A percentile compares a stretch with the other conserved stretches of the same genome.
These are phyloP conservation scores for Lasaia peninsularis DNA, from an alignment of 1,140 invertebrate genomes.

Conservation along the genomic window DNA sequence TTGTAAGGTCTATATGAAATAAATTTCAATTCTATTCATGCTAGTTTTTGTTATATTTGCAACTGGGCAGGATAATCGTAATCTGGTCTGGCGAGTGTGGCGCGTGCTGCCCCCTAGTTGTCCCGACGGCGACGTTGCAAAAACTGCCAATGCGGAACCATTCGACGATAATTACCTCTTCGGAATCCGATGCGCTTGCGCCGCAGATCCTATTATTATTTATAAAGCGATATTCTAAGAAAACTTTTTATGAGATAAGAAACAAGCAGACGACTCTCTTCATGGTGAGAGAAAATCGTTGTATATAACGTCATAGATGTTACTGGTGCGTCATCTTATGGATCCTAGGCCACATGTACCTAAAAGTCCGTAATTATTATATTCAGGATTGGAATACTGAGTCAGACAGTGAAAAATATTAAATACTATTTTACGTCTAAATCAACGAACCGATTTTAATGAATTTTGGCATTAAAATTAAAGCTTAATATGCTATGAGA, in stretches of 20 bases:
- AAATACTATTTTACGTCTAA: too few relatives aligned
- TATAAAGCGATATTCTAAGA: constrained; percentile 11
- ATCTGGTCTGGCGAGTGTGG: constrained; percentile 3
- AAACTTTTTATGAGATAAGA: neutral
- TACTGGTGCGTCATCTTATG: too few relatives aligned
- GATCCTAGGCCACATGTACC: too few relatives aligned
- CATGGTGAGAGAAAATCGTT: too few relatives aligned
- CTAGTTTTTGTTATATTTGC: neutral
- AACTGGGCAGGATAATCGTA: neutral
- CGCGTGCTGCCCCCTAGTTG: constrained; percentile 7
- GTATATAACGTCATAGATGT: neutral
- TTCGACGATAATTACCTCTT: constrained; percentile 25
- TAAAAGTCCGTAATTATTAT: too few relatives aligned
- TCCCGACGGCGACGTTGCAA: constrained; percentile 7
- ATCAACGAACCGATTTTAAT: too few relatives aligned
- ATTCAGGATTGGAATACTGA: too few relatives aligned
- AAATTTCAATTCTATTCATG: neutral
- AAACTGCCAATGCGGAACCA: constrained; percentile 18
- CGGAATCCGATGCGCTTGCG: constrained; percentile 44
- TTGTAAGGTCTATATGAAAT: too few relatives aligned
- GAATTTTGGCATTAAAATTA: too few relatives aligned
- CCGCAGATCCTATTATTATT: constrained; percentile 43
- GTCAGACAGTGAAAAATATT: too few relatives aligned
- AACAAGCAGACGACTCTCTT: neutral
- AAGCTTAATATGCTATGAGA: too few relatives aligned